Base-by-base conservation (phyloP, 2,113 vertebrate genomes). In the Chascanopsetta lugubris region DNA sequence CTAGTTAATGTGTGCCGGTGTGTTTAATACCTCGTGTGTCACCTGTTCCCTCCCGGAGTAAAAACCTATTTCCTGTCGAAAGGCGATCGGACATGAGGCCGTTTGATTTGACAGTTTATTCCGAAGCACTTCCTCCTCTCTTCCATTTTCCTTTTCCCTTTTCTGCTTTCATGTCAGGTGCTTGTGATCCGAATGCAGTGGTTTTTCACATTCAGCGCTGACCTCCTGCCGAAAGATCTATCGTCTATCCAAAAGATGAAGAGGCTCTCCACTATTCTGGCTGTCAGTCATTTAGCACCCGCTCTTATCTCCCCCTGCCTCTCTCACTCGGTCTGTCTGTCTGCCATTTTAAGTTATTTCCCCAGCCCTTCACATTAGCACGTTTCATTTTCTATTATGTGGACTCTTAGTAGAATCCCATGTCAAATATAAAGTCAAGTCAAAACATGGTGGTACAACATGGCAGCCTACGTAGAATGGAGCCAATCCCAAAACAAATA, bases 251-350 rank as follows among this genome's bases (percentile, higher is more conserved):
- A 48, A 27, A 64, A 26, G 43, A 72, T 46, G 0, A 63, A 63
- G 43, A 64, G 38, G 21, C 61, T 40, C 13, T 49, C 48, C 63
- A 53, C 71, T 64, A 47, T 69, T 69, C 20, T 64, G 58, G 38
- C 64, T 75, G 75, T 64, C 70, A 62, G 43, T 79, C 72, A 24
- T 46, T 56, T 22, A 20, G 17, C 27, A 32, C 6, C 22, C 25
- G 6, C 47, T 68, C 42, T n/a, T 45, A 34, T 56, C 30, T 51
- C 32, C 9, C 12, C 22, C 26, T 53, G 9, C 25, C 15, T 53
- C 55, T 17, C 6, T 5, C 26, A 58, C 12, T 42, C 17, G 6
- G 10, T 42, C 38, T 43, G 42, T 53, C 32, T 59, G 6, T 51
- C 38, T 60, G 21, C 56, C 42, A n/a, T 8, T 27, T 54, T 2